Conservation (phyloP, 2,888 invertebrate genomes). For the Ypsolopha scabrella region DNA sequence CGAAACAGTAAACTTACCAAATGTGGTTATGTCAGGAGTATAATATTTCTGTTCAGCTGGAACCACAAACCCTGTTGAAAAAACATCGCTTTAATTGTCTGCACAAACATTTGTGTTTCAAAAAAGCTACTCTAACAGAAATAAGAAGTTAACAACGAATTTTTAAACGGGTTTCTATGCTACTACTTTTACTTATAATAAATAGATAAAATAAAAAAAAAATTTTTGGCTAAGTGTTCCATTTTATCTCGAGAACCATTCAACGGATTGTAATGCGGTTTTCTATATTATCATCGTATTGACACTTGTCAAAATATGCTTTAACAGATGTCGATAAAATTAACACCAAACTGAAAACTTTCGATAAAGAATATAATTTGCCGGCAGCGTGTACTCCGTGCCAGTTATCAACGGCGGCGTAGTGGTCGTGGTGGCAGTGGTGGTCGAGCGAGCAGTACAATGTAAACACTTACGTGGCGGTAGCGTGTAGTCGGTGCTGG, state of each 20-base stretch:
- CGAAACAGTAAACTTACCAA: too few species aligned
- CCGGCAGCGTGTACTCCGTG: conserved; percentile 35
- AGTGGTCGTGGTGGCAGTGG: conserved; percentile 23
- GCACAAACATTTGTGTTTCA: background rate
- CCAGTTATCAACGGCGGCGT: background rate
- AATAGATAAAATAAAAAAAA: too few species aligned
- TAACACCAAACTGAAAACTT: too few species aligned
- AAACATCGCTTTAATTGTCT: conserved; percentile 3
- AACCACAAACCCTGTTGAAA: conserved; percentile 44
- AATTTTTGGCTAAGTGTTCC: too few species aligned
- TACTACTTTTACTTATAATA: too few species aligned
- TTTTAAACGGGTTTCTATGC: too few species aligned
- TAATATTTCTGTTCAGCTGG: conserved; percentile 62
- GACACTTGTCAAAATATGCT: too few species aligned
- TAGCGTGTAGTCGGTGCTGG: conserved; percentile 24
- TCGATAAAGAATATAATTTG: too few species aligned
- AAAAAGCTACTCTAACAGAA: background rate
- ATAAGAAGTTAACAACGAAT: conserved; percentile 20
- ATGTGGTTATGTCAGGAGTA: conserved; percentile 60
- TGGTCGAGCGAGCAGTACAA: conserved; percentile 20
- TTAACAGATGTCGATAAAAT: too few species aligned
- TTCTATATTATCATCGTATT: too few species aligned
- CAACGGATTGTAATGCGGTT: too few species aligned
- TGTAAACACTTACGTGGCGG: conserved; percentile 36
- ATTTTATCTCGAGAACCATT: too few species aligned